Conservation (phyloP, 2,113 vertebrate species). For the Ceyx margarethae region DNA sequence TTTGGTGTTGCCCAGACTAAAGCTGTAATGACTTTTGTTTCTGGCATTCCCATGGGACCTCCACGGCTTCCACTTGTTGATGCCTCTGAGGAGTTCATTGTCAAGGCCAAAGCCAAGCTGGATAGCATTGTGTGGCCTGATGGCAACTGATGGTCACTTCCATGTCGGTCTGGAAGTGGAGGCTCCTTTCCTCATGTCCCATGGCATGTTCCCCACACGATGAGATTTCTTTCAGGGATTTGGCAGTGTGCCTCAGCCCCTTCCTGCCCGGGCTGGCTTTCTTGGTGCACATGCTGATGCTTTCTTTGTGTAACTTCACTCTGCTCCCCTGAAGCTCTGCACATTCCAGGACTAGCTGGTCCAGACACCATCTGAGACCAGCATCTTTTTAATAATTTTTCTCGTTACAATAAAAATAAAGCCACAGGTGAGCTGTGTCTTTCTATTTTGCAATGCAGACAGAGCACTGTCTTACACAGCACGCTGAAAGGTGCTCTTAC, state of each 20-base stretch:
- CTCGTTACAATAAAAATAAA: background rate
- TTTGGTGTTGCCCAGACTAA: slow-evolving; percentile 91
- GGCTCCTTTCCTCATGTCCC: background rate
- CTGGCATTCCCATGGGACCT: slow-evolving; percentile 89
- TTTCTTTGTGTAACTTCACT: background rate
- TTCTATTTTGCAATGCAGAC: background rate
- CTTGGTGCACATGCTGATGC: background rate
- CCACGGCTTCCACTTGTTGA: slow-evolving; percentile 84
- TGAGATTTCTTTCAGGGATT: slow-evolving; percentile 6
- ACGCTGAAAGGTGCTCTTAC: no score
- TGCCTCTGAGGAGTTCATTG: slow-evolving; percentile 60
- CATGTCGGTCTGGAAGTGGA: background rate
- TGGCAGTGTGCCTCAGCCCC: background rate
- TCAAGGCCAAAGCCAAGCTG: slow-evolving; percentile 74
- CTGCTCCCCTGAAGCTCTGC: background rate
- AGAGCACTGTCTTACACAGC: background rate
- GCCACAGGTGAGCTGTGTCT: background rate
- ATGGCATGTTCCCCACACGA: background rate
- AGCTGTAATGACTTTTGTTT: slow-evolving; percentile 86
- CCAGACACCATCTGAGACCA: background rate
- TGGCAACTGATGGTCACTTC: background rate
- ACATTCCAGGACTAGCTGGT: background rate
- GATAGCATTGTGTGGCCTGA: slow-evolving; percentile 55
- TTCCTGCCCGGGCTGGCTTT: background rate
- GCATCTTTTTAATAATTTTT: background rate